Conservation (phyloP, 2,113 vertebrate genomes). For the Choloepus hoffmanni region DNA sequence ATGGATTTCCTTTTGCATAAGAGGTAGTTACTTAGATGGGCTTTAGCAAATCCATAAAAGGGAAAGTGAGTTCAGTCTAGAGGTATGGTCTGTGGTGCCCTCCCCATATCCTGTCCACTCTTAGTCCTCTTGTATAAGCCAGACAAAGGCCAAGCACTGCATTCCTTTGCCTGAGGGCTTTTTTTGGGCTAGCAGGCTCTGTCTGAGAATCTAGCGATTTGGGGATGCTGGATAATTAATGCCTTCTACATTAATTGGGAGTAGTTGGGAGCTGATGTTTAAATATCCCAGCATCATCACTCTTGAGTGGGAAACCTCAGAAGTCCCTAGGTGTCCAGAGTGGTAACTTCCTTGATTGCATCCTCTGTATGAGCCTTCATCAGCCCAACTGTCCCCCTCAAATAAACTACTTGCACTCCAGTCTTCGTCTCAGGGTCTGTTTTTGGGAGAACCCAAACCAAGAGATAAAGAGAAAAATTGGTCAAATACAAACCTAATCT, state of each 20-base stretch:
- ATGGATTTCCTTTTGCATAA: neutral
- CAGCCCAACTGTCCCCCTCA: neutral
- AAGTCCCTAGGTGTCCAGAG: neutral
- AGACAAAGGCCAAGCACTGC: neutral
- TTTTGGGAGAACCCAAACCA: neutral
- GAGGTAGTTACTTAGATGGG: neutral
- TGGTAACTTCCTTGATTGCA: neutral
- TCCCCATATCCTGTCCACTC: neutral
- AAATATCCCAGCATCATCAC: neutral
- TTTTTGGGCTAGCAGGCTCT: neutral
- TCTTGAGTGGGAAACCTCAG: neutral
- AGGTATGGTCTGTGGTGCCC: neutral
- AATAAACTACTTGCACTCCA: neutral
- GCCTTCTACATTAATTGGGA: neutral
- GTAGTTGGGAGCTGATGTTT: neutral
- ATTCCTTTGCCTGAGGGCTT: neutral
- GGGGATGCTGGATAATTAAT: neutral
- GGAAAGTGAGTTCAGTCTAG: neutral
- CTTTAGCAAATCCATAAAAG: conserved; percentile 11
- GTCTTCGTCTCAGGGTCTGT: neutral
- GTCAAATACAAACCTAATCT: neutral
- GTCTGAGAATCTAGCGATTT: neutral
- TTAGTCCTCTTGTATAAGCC: neutral
- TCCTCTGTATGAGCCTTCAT: neutral
- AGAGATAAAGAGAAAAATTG: neutral